Evolutionary conservation across 2,113 vertebrate genomes (phyloP).

Genomic region (Tenrec ecaudatus): DNA sequence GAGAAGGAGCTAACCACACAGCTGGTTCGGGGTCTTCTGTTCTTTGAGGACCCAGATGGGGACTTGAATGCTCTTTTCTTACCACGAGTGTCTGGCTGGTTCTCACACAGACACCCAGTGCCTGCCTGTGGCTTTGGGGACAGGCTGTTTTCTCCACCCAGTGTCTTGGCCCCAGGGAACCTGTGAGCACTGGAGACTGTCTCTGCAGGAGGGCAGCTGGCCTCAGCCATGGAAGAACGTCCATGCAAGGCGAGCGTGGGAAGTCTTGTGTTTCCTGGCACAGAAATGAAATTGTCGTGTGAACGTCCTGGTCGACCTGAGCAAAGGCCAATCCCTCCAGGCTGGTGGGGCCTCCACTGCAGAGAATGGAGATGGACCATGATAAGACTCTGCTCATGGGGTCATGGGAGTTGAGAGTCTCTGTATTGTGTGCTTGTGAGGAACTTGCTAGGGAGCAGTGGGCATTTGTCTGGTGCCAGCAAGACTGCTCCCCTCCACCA

Average conservation of each 20-base stretch:
- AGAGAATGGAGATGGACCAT: not conserved
- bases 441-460: not conserved
- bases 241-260: slow-evolving; percentile 56
- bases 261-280: slow-evolving; percentile 10
- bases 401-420: not conserved
- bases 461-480: rapidly evolving
- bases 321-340: slow-evolving; percentile 16
- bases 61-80: not conserved
- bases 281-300: not conserved
- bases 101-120: not conserved
- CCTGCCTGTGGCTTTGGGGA: not conserved
- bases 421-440: not conserved
- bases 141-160: not conserved
- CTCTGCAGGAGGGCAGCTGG: not conserved
- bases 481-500: not conserved
- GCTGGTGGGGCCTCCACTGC: not conserved
- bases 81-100: not conserved
- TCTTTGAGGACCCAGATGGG: slow-evolving; percentile 27
- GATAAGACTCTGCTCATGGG: not conserved
- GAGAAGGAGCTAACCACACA: not conserved
- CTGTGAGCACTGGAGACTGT: slow-evolving; percentile 26
- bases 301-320: not conserved
- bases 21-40: slow-evolving; percentile 34
- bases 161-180: not conserved
- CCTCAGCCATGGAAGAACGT: not conserved